Evolutionary conservation across 2,113 vertebrate species (phyloP), one percentile per base, ranked within the genome.

Genomic region (Bombycilla garrulus): DNA sequence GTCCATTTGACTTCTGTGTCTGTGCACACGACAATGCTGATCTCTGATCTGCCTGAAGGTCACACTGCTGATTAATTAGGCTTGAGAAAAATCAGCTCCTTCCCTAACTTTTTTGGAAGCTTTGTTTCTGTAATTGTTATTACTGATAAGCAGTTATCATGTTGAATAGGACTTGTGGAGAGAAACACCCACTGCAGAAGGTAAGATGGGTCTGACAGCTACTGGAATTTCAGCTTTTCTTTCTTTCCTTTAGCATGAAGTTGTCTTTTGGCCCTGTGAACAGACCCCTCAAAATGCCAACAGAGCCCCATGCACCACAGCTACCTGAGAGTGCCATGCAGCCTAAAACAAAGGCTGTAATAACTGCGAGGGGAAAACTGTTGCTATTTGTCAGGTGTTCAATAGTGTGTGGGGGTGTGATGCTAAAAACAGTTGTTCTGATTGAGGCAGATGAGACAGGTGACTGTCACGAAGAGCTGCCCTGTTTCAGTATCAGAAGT

Each of bases 11-110:
- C 40, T 71, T 81, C 33, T 70, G 13, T 83, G 90, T 53, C 67
- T 51, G 8, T 50, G 35, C n/a, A 20, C 3, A 3, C 5, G 6
- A 40, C 35, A 26, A 6, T 23, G 10, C 6, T 6, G 50, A 26
- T 70, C 50, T 85, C 78, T 69, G 36, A 85, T 38, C 51, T 36
- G 10, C 1, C 1, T 33, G 65, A 57, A 60, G 50, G 35, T 66
- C 25, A 15, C 0, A 2, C 51, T 86, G 38, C 25, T 2, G 2
- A 0, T 56, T 40, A 54, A 44, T n/a, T 17, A 26, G 26, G 4
- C 79, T 83, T 57, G 14, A 66, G 50, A 50, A 74, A 91, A 88
- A 44, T 19, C 45, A 76, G 11, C 15, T 83, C 24, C 10, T 81
- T 91, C 56, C 9, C 35, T 62, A 5, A 54, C 40, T 86, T 38